Conservation (phyloP, 2,113 vertebrate species). For the Emydura subglobosa region DNA sequence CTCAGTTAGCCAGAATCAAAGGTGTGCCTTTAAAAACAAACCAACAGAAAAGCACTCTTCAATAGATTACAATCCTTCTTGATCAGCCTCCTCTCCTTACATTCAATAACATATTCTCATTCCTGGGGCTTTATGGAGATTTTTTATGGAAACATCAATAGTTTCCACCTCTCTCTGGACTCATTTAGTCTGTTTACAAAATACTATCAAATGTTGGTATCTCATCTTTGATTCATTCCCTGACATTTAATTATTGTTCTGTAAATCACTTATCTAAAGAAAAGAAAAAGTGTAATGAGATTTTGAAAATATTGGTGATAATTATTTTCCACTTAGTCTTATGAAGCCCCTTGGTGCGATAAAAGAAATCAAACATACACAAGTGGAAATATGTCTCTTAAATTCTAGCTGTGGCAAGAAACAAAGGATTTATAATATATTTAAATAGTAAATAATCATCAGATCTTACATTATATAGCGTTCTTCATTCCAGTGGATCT, state of each 20-base stretch:
- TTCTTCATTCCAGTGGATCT: not conserved
- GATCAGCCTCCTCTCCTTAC: not conserved
- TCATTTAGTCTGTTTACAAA: conserved; percentile 67
- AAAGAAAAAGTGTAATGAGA: not conserved
- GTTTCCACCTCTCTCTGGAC: conserved; percentile 46
- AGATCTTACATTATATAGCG: not conserved
- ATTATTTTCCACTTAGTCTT: conserved; percentile 28
- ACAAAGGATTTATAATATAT: not conserved
- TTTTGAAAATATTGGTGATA: conserved; percentile 5
- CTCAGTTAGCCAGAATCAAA: not conserved
- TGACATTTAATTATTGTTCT: conserved; percentile 64
- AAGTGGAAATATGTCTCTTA: not conserved
- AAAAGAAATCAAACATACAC: conserved; percentile 5
- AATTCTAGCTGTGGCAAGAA: not conserved
- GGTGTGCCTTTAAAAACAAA: not conserved
- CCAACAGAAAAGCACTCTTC: not conserved
- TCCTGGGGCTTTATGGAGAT: conserved; percentile 2
- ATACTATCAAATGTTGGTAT: conserved; percentile 31
- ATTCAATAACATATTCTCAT: not conserved
- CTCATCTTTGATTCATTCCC: conserved; percentile 46
- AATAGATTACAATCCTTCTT: not conserved
- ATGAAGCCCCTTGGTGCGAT: not conserved
- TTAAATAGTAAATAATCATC: not conserved
- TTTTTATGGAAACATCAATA: conserved; percentile 51
- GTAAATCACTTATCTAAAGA: conserved; percentile 33